Evolutionary conservation across 2,113 vertebrate species (phyloP), one percentile per base, ranked within the genome.

Genomic region (Sinocyclocheilus anshuiensis): DNA sequence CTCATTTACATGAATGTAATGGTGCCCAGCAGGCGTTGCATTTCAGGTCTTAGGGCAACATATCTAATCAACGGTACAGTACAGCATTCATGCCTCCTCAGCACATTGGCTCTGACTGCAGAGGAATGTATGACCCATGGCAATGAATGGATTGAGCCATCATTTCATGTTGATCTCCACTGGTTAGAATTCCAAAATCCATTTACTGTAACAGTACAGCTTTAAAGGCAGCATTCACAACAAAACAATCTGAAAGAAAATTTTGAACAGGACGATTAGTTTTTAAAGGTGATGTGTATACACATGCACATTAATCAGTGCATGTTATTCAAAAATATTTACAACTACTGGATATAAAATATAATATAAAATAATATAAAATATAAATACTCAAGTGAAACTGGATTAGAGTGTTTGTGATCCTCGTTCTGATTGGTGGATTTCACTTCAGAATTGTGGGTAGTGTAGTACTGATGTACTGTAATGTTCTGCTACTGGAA

Each of bases 41-140:
- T 55, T 26, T 24, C 53, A 39, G 77, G 53, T 36, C 29, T 36
- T 39, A 36, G 6, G 24, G 75, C 75, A 77, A 24, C 45, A 29
- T 77, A 59, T 29, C 26, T 15, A 78, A 29, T 77, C 50, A 77
- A 8, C 2, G 18, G 29, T 78, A n/a, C 53, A 6, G 77, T 78
- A 36, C 18, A 33, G 18, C 29, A 5, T 33, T 22, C 67, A 24
- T 74, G 76, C 67, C n/a, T 80, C 53, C 29, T 87, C 76, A 87
- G n/a, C n/a, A 76, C 86, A 53, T 36, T n/a, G n/a, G n/a, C n/a
- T n/a, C n/a, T n/a, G n/a, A n/a, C n/a, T n/a, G n/a, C n/a, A n/a
- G n/a, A n/a, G n/a, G n/a, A n/a, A n/a, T n/a, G n/a, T n/a, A n/a
- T n/a, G n/a, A n/a, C n/a, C n/a, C n/a, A n/a, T n/a, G n/a, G n/a